A percentile compares a stretch with the other conserved stretches of the same genome.
Evolutionary conservation across 2,797 vertebrate species (phyloP).

Genomic region (Gouania willdenowi): DNA sequence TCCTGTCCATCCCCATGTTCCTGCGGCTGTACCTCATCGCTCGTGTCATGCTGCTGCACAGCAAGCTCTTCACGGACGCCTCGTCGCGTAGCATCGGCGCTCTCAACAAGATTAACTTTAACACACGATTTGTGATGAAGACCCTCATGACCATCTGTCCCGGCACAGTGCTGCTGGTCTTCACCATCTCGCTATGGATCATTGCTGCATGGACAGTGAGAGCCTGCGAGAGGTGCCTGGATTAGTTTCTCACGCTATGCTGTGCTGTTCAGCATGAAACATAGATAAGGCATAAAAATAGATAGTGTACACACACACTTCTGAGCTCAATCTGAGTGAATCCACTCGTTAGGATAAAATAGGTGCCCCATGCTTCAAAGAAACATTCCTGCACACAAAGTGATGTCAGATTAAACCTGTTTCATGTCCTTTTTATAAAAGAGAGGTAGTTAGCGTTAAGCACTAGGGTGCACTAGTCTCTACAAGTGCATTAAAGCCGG

Average conservation of each 20-base stretch:
- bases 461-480: not conserved
- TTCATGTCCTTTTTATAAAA: not conserved
- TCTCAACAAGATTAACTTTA: conserved; percentile 99
- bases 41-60: conserved; percentile 99
- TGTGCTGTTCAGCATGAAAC: conserved; percentile 44
- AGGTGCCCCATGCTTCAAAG: conserved; percentile 8
- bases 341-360: conserved; percentile 11
- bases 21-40: conserved; percentile 98
- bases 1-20: conserved; percentile 99
- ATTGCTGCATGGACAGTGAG: conserved; percentile 99
- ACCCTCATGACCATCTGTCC: conserved; percentile 99
- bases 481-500: conserved; percentile 1
- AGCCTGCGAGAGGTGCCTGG: conserved; percentile 96
- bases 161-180: conserved; percentile 98
- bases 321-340: conserved; percentile 3
- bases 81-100: conserved; percentile 98
- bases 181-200: conserved; percentile 99
- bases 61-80: conserved; percentile 99
- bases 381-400: not conserved
- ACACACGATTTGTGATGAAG: conserved; percentile 99
- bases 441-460: not conserved
- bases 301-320: conserved; percentile 24
- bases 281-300: conserved; percentile 62
- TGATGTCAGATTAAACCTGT: not conserved
- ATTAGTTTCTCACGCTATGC: conserved; percentile 48